Evolutionary conservation across 1,140 invertebrate species (phyloP), one percentile per base, ranked within the genome.

Genomic region (Pseudachorutes palmiensis): DNA sequence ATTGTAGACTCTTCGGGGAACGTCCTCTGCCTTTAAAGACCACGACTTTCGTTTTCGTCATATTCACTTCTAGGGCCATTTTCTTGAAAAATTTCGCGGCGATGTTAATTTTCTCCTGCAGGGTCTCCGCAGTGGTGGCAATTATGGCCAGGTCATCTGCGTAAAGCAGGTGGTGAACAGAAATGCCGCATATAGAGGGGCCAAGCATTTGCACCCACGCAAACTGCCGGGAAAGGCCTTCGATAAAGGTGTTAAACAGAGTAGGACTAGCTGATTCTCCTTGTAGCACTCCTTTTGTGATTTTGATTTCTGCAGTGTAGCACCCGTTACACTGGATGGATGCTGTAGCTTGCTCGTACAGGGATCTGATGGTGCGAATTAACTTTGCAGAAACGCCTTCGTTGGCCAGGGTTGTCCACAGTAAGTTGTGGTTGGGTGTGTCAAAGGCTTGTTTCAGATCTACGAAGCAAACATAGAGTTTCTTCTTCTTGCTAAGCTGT

Each of bases 211-310:
- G 22, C 3, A 24, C 9, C 24, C 5, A 9, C 14, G 14, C 5
- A 5, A 55, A 55, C 5, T 55, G 9, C 14, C 24, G 14, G 3
- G 22, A 9, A 26, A 55, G 51, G 3, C 24, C 51, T 5, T 55
- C 24, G 9, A 55, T 55, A 24, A 55, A 55, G 3, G 24, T 9
- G 51, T 55, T 55, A 26, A 55, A 55, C 9, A 55, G 51, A 9
- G 51, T 55, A 24, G 51, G 51, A 24, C 51, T 55, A 12, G 51
- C 51, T 5, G 51, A 55, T 9, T 55, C 51, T 5, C 51, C 51
- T 26, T 55, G 51, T 14, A 55, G 22, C 51, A 55, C 51, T 5
- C 51, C 51, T 26, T 55, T 55, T 9, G 51, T 24, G 5, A 55
- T 55, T 55, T 24, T 55, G 24, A 55, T 55, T 14, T 9, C 9